Percentiles rank a stretch among this genome's conserved stretches.
phyloP scores from a whole-genome alignment of 2,113 vertebrate species.

The Xiphophorus maculatus region DNA sequence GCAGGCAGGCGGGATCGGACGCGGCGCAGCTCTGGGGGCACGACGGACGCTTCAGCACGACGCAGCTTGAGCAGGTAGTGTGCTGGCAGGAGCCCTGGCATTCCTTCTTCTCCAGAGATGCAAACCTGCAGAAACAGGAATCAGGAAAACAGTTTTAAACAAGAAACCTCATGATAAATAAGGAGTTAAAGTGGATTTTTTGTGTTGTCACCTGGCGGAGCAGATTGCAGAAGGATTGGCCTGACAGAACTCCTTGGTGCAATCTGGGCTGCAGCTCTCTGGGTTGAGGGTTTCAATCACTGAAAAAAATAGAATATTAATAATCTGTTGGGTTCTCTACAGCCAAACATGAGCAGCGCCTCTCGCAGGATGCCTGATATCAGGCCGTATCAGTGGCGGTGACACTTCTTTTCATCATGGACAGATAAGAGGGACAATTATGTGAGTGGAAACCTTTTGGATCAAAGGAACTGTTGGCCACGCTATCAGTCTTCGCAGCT shows the following conservation, averaged over 20 bases:
- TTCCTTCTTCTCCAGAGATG: slow-evolving; percentile 54
- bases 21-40: slow-evolving; percentile 68
- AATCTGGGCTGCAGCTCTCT: slow-evolving; percentile 69
- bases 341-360: slow-evolving; percentile 11
- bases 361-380: slow-evolving; percentile 40
- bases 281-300: slow-evolving; percentile 63
- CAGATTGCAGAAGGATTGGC: slow-evolving; percentile 69
- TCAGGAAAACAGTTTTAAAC: too few species aligned
- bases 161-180: not conserved
- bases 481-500: slow-evolving; percentile 65
- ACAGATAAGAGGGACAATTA: slow-evolving; percentile 70
- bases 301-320: slow-evolving; percentile 28
- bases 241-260: slow-evolving; percentile 73
- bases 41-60: slow-evolving; percentile 60
- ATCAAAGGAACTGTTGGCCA: slow-evolving; percentile 73
- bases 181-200: too few species aligned
- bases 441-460: slow-evolving; percentile 48
- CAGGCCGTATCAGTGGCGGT: slow-evolving; percentile 26
- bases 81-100: slow-evolving; percentile 78
- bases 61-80: slow-evolving; percentile 77
- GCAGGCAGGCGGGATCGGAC: slow-evolving; percentile 66
- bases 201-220: slow-evolving; percentile 68
- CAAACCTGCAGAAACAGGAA: slow-evolving; percentile 45
- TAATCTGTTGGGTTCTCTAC: not conserved
- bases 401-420: slow-evolving; percentile 39